Conservation (phyloP, 2,113 vertebrate genomes). For the Cervus canadensis region DNA sequence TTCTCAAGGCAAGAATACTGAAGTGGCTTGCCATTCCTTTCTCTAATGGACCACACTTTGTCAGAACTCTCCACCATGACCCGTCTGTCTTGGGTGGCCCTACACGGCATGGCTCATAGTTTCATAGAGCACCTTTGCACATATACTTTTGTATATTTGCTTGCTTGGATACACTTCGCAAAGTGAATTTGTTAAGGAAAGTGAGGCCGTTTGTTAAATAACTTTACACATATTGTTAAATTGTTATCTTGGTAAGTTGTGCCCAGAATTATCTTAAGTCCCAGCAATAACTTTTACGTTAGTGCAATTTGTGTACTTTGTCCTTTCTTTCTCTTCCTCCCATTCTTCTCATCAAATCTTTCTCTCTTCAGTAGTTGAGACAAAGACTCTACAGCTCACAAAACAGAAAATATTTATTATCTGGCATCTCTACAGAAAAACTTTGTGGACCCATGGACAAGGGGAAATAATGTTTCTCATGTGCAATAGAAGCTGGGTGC, state of each 20-base stretch:
- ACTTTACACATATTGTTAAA: background rate
- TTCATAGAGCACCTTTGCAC: background rate
- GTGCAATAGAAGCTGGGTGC: background rate
- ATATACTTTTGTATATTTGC: background rate
- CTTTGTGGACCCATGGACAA: rapidly evolving
- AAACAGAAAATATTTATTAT: background rate
- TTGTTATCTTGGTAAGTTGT: background rate
- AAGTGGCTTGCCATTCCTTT: background rate
- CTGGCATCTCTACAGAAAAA: background rate
- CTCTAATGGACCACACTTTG: rapidly evolving
- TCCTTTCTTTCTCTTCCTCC: background rate
- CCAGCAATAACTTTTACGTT: background rate
- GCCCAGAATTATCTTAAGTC: background rate
- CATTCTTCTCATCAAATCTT: background rate
- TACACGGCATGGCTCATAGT: background rate
- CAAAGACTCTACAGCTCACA: background rate
- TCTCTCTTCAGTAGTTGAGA: background rate
- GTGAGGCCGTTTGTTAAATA: background rate
- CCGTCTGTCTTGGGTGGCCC: rapidly evolving
- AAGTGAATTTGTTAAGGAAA: background rate
- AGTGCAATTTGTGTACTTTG: no score
- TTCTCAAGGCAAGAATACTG: background rate
- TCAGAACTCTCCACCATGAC: background rate
- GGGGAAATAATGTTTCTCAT: background rate
- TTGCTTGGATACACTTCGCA: background rate